phyloP scores from a whole-genome alignment of 2,888 invertebrate genomes.

The Epicampocera succincta region DNA sequence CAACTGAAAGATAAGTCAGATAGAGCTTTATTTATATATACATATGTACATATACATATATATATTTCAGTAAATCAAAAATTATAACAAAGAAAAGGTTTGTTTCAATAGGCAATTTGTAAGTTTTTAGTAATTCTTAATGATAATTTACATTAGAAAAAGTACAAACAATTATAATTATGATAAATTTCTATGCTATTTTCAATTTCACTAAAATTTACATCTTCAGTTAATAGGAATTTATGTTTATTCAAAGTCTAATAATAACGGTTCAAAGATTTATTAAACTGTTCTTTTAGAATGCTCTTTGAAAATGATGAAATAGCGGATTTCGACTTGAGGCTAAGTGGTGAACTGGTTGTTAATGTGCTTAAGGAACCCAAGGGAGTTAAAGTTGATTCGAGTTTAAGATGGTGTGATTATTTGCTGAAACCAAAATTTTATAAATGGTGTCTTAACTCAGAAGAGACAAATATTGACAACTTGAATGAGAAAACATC shows the following conservation, averaged over 20 bases:
- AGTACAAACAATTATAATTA: too few species aligned
- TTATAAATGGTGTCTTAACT: slow-evolving; percentile 75
- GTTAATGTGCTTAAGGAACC: slow-evolving; percentile 10
- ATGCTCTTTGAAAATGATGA: slow-evolving; percentile 72
- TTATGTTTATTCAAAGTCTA: background rate
- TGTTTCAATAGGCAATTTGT: too few species aligned
- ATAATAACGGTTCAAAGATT: slow-evolving; percentile 72
- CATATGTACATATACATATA: too few species aligned
- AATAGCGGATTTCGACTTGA: slow-evolving; percentile 74
- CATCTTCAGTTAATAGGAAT: background rate
- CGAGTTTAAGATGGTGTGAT: slow-evolving; percentile 74
- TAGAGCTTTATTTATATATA: too few species aligned
- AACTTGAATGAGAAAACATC: slow-evolving; percentile 80
- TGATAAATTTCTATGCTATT: background rate
- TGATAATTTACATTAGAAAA: too few species aligned
- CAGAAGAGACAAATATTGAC: slow-evolving; percentile 54
- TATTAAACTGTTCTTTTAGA: slow-evolving; percentile 71
- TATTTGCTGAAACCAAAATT: slow-evolving; percentile 83
- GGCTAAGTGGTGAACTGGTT: slow-evolving; percentile 66
- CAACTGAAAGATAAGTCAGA: too few species aligned
- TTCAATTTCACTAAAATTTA: background rate
- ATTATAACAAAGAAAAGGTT: too few species aligned
- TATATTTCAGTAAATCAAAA: too few species aligned
- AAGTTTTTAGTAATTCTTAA: too few species aligned
- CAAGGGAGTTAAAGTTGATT: slow-evolving; percentile 48